phyloP scores from a whole-genome alignment of 2,797 vertebrate species.

The Phalanger gymnotis region DNA sequence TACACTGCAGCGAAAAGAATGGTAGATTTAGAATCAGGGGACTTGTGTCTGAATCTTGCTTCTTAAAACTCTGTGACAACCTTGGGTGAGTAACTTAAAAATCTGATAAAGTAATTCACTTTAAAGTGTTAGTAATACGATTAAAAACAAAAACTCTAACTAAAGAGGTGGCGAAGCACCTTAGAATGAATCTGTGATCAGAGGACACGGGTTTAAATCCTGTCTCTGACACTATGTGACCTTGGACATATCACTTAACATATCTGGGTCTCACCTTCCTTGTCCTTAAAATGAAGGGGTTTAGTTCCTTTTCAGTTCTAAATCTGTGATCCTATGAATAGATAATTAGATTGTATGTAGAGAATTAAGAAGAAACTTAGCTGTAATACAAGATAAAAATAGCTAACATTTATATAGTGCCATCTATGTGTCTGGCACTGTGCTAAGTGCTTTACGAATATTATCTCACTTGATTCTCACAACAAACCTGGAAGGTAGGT shows the following conservation, averaged over 20 bases:
- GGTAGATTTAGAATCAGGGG: not conserved
- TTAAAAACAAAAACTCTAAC: not conserved
- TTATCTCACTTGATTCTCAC: not conserved
- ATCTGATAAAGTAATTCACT: not conserved
- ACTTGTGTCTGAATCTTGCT: not conserved
- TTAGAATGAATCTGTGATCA: not conserved
- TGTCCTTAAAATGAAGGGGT: not conserved
- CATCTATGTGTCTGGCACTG: not conserved
- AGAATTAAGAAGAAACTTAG: not conserved
- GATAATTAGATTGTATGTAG: not conserved
- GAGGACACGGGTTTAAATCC: not conserved
- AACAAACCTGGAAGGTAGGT: not conserved
- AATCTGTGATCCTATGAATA: not conserved
- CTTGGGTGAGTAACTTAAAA: not conserved
- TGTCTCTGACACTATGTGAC: not conserved
- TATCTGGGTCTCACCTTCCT: not conserved
- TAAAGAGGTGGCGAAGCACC: not conserved
- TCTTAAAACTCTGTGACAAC: not conserved
- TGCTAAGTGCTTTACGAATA: not conserved
- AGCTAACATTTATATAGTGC: not conserved
- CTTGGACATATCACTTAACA: not conserved
- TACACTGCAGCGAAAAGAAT: not conserved
- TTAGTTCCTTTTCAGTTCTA: not conserved
- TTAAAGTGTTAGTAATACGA: not conserved
- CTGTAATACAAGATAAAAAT: not conserved